Evolutionary conservation across 2,113 vertebrate species (phyloP).

Genomic region (Toxotes jaculatrix): DNA sequence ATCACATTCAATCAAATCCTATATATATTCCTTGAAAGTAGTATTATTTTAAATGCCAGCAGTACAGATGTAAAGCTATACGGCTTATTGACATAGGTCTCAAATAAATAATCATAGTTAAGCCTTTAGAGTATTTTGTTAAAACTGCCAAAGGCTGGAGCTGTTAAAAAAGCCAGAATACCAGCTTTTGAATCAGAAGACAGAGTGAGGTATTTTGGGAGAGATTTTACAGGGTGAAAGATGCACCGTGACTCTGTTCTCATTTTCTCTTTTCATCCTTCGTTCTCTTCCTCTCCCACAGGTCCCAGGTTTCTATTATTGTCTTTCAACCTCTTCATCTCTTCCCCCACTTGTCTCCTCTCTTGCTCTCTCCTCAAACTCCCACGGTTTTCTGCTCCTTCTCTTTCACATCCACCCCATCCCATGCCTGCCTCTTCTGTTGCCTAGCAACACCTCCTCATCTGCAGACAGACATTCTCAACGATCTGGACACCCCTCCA

Average conservation of each 20-base stretch:
- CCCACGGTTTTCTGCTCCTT: conserved; percentile 64
- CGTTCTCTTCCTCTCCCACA: conserved; percentile 14
- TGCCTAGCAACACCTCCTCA: conserved; percentile 72
- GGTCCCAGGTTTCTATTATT: conserved; percentile 42
- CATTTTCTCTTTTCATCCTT: conserved; percentile 15
- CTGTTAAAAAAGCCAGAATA: neutral
- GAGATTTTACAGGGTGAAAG: conserved; percentile 1
- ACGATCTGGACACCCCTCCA: conserved; percentile 20
- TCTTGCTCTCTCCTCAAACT: conserved; percentile 51
- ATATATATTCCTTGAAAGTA: neutral
- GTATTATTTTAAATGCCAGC: neutral
- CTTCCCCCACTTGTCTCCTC: neutral
- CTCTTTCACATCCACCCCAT: conserved; percentile 57
- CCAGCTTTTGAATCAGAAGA: neutral
- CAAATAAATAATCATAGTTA: neutral
- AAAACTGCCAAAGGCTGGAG: too few species aligned
- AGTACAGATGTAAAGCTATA: neutral
- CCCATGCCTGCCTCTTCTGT: conserved; percentile 57
- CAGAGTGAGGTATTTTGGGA: neutral
- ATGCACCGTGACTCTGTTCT: conserved; percentile 12
- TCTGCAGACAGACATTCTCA: conserved; percentile 51
- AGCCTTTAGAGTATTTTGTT: neutral
- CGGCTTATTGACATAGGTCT: neutral
- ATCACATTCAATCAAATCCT: neutral
- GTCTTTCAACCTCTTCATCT: conserved; percentile 37